Base-by-base conservation (phyloP, 2,797 vertebrate species). In the Eulemur mongoz region DNA sequence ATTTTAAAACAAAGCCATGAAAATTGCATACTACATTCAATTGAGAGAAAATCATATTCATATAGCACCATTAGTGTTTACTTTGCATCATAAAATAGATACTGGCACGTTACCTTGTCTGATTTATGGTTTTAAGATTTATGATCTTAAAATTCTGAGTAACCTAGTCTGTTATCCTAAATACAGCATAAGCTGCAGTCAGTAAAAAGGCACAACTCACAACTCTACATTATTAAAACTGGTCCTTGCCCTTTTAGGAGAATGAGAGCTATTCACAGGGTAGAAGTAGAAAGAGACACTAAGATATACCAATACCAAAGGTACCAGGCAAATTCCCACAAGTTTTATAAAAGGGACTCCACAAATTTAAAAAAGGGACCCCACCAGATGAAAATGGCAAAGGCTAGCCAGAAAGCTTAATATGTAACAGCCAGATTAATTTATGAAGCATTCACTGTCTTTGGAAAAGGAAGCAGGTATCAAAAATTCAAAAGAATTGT, bases 401-500 rank as follows among this genome's bases (percentile, higher is more conserved):
- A 97, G 86, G 76, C 30, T 95, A 94, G 40, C n/a, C 45, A 95
- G 94, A 92, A 82, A 94, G 52, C 27, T 80, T 87, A 89, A 72
- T 57, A 38, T 43, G n/a, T 43, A 97, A 81, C 32, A 94, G 91
- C 25, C 69, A 93, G 80, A 97, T 93, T 96, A 89, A 96, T 97
- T 93, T 91, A 84, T 54, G 67, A 96, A 96, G 65, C 15, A 91
- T 50, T 87, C 70, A 83, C 65, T 91, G 52, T 82, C 83, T 91
- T 84, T 84, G 48, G 70, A 48, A 83, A 92, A 93, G 32, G 38
- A 91, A 96, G 61, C 32, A 69, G 30, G 30, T 93, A 94, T 96
- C 80, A 95, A 98, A 98, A 96, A 94, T 50, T 87, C 23, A 96
- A 97, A 97, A 97, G 87, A 93, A 91, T 79, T 93, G 63, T 45